Percentiles rank a stretch among this genome's conserved stretches.
These are phyloP conservation scores for Psittacula echo DNA, from an alignment of 2,797 vertebrate genomes.

Conservation along the genomic window DNA sequence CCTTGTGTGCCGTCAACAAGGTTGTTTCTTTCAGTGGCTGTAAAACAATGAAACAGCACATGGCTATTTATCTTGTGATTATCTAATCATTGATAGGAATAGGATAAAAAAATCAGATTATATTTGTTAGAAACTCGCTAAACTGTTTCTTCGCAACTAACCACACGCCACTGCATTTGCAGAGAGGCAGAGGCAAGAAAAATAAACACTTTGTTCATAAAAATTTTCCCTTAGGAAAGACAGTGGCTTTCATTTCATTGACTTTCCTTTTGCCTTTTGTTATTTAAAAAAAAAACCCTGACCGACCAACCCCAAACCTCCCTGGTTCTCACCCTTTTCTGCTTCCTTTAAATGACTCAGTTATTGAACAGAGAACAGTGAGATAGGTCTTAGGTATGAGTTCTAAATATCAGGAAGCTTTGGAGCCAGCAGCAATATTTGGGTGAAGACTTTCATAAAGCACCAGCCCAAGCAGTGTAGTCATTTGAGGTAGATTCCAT, in stretches of 20 bases:
- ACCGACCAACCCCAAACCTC: neutral
- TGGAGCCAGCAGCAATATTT: conserved; percentile 19
- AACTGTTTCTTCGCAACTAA: conserved; percentile 42
- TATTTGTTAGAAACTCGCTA: conserved; percentile 46
- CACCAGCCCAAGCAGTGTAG: neutral
- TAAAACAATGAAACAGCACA: neutral
- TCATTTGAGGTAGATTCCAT: conserved; percentile 39
- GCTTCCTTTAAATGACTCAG: neutral
- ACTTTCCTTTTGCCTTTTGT: neutral
- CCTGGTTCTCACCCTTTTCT: neutral
- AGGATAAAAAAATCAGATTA: conserved; percentile 43
- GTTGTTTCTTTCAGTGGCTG: conserved; percentile 35
- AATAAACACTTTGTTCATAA: neutral
- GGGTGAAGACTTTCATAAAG: conserved; percentile 11
- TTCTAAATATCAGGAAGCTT: conserved; percentile 24
- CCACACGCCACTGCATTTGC: conserved; percentile 8
- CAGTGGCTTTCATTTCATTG: neutral
- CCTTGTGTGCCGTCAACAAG: neutral
- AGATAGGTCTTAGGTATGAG: neutral
- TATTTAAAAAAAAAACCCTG: neutral
- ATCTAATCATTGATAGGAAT: conserved; percentile 46
- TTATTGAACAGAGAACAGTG: neutral
- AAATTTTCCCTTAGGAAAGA: neutral
- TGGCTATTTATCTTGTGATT: conserved; percentile 6
- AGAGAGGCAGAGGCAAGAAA: neutral